Evolutionary conservation across 1,140 invertebrate species (phyloP), one percentile per base, ranked within the genome.

Genomic region (Vollenhovia emeryi): DNA sequence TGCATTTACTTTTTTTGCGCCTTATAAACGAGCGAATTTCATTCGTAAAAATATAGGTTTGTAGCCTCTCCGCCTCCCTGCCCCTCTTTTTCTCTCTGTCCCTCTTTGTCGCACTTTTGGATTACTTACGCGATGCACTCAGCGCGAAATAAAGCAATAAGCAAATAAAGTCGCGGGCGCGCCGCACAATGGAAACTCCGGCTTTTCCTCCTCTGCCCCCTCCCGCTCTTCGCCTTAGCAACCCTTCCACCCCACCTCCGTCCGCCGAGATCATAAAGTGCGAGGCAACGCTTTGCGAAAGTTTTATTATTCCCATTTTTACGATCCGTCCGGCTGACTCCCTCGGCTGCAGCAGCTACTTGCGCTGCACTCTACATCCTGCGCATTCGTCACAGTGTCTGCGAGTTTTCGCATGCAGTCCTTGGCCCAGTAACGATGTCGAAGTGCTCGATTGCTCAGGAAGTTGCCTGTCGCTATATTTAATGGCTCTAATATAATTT

Each of bases 121-220:
- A 64, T 84, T 69, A 57, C 82, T 82, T 88, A 59, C 84, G 69
- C 62, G 59, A 50, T 48, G 36, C 50, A 75, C n/a, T 30, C 50
- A 60, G 89, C 80, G 76, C 87, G 86, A 91, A 93, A 93, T 91
- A 93, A 92, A 92, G 91, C 90, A 92, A 94, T 91, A 92, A 93
- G 91, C 91, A 91, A 94, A 92, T 93, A 93, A 93, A 93, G 93
- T 93, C 90, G 87, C 84, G 69, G 64, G 52, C 75, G 59, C 62
- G 84, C 86, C 24, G 40, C 55, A 43, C 87, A 93, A 94, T 93
- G 84, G 85, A 87, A 86, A 85, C 68, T 55, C 89, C 43, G 27
- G 55, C 43, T 33, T 55, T 64, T 55, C 50, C 45, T n/a, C n/a
- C 43, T 9, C 21, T 6, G 21, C 52, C 45, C 15, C 24, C 59